Conservation (phyloP, 2,797 vertebrate genomes). For the Babyrousa celebensis region DNA sequence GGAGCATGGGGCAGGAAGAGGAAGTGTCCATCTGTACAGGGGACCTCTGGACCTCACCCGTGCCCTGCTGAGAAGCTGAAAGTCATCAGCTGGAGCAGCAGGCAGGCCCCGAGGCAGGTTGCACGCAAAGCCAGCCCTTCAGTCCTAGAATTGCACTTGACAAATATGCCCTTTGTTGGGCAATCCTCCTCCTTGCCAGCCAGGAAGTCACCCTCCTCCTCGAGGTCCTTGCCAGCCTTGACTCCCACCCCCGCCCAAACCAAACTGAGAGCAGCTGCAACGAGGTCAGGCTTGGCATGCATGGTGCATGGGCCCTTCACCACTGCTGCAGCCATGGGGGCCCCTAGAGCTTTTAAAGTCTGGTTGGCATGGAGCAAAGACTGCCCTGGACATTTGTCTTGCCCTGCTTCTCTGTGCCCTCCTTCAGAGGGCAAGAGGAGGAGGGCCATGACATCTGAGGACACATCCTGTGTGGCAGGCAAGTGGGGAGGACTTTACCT, state of each 20-base stretch:
- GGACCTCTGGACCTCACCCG: neutral
- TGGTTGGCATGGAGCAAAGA: neutral
- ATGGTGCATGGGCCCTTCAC: fast-evolving
- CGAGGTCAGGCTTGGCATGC: neutral
- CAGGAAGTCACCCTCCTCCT: neutral
- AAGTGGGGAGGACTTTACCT: neutral
- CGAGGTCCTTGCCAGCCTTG: neutral
- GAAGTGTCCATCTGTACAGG: neutral
- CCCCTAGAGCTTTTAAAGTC: neutral
- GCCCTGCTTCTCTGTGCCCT: neutral
- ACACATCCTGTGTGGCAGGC: neutral
- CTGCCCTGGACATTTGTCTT: neutral
- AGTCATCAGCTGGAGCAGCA: neutral
- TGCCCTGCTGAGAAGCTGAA: neutral
- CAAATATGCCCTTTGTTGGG: neutral
- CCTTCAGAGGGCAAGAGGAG: neutral
- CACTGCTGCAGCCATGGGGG: neutral
- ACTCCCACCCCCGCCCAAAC: neutral
- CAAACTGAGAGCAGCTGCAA: neutral
- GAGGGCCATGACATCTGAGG: neutral
- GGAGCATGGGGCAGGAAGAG: neutral
- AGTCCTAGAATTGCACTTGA: neutral
- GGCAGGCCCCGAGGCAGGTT: neutral
- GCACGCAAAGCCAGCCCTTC: neutral
- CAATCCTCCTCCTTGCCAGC: neutral